A percentile compares a stretch with the other conserved stretches of the same genome.
phyloP scores from a whole-genome alignment of 2,797 vertebrate genomes.

The Telmatherina bonti region DNA sequence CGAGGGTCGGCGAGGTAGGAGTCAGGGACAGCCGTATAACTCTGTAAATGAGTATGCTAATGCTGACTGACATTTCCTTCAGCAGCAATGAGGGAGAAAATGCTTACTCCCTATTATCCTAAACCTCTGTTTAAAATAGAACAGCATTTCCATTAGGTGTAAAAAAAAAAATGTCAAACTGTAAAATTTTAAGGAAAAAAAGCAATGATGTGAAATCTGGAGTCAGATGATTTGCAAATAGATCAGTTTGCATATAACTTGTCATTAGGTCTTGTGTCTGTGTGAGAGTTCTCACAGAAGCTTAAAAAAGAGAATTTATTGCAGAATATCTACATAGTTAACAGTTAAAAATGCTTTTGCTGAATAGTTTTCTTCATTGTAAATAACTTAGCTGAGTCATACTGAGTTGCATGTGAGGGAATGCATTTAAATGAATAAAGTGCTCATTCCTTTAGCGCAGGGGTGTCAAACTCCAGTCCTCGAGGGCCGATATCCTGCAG shows the following conservation, averaged over 20 bases:
- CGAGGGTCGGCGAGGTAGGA: conserved; percentile 56
- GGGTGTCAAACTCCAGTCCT: too few species aligned
- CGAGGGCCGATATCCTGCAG: too few species aligned
- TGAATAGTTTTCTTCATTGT: neutral
- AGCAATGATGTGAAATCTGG: conserved; percentile 1
- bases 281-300: conserved; percentile 3
- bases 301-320: neutral
- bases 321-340: neutral
- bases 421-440: neutral
- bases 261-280: neutral
- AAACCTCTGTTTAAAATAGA: conserved; percentile 51
- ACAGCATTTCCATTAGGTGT: conserved; percentile 17
- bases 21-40: conserved; percentile 61
- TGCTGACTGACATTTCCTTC: conserved; percentile 82
- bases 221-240: neutral
- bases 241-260: neutral
- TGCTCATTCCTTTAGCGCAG: neutral
- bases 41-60: conserved; percentile 82
- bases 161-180: conserved; percentile 18
- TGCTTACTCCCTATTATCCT: conserved; percentile 64
- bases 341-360: neutral
- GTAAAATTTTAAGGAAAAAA: neutral
- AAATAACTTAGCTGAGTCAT: too few species aligned
- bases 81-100: conserved; percentile 51
- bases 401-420: too few species aligned